These are phyloP conservation scores for Neogale vison DNA, from an alignment of 2,113 vertebrate species.

Conservation along the genomic window DNA sequence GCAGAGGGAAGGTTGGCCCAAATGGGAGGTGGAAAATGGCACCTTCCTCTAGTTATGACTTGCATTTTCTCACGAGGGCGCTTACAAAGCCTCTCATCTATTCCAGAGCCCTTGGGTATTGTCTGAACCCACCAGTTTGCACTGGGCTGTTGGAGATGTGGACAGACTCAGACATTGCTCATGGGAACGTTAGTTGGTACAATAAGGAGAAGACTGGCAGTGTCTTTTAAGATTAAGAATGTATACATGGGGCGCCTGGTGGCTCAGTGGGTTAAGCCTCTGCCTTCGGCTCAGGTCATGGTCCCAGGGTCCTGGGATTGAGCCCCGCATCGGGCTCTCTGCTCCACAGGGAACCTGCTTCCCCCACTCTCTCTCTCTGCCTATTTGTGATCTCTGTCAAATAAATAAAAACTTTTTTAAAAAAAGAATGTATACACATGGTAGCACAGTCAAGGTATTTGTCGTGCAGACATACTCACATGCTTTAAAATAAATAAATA, in stretches of 20 bases:
- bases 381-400: no score
- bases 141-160: neutral
- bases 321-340: no score
- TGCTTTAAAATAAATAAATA: no score
- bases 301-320: no score
- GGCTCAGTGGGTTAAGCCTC: no score
- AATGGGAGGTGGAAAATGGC: neutral
- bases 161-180: neutral
- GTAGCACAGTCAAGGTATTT: no score
- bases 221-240: neutral
- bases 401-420: neutral
- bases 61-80: neutral
- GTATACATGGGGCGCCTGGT: no score
- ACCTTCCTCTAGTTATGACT: neutral
- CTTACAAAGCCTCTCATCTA: neutral
- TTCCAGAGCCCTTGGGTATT: neutral
- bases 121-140: neutral
- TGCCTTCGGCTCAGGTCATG: no score
- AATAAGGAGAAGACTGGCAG: neutral
- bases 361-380: no score
- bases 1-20: neutral
- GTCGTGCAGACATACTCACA: no score
- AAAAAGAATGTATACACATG: no score
- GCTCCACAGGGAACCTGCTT: no score
- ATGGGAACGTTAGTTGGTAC: neutral